phyloP scores from a whole-genome alignment of 2,797 vertebrate species.

The Sebastes jordani region DNA sequence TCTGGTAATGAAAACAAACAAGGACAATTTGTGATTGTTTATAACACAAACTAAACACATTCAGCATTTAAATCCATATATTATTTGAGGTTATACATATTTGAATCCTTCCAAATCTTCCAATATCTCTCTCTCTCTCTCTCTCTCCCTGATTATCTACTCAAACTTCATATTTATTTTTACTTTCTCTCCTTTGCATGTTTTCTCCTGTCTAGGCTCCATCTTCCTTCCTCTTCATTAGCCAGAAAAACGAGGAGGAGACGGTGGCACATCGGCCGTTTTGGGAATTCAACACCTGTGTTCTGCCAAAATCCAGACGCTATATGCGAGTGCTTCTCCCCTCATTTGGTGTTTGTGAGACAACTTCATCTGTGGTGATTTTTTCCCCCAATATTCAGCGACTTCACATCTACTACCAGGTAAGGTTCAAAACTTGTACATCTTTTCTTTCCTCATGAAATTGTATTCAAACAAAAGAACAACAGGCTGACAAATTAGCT shows the following conservation, averaged over 20 bases:
- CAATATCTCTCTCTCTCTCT: not conserved
- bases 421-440: not conserved
- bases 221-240: not conserved
- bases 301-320: not conserved
- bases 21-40: not conserved
- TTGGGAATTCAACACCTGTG: constrained; percentile 14
- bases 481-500: no score
- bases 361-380: not conserved
- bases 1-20: constrained; percentile 73
- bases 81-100: not conserved
- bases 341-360: not conserved
- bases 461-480: not conserved
- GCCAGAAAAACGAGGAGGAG: not conserved
- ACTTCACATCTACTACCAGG: not conserved
- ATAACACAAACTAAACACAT: not conserved
- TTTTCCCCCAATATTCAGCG: not conserved
- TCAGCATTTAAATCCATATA: not conserved
- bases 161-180: not conserved
- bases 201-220: not conserved
- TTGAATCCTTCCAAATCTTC: not conserved
- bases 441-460: not conserved
- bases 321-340: not conserved
- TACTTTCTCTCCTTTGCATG: not conserved
- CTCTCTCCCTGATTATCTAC: not conserved
- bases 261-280: not conserved